A percentile compares a stretch with the other conserved stretches of the same genome.
phyloP scores from a whole-genome alignment of 2,797 vertebrate genomes.

The Sebastes iracundus region DNA sequence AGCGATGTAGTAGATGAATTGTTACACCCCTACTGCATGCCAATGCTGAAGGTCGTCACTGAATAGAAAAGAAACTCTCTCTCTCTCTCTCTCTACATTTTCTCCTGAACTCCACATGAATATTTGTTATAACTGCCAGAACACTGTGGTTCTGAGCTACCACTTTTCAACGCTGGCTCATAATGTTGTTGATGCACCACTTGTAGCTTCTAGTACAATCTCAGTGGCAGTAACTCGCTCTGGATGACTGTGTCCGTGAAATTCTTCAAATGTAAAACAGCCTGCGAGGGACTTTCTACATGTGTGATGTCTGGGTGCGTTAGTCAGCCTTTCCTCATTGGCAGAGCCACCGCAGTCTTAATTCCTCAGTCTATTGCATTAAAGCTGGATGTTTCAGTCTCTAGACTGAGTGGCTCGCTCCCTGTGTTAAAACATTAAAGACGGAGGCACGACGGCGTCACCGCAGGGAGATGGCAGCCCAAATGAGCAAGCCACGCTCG shows the following conservation, averaged over 20 bases:
- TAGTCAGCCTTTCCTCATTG: constrained; percentile 76
- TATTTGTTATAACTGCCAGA: not conserved
- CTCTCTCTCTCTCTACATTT: not conserved
- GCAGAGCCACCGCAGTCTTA: constrained; percentile 65
- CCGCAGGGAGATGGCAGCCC: constrained; percentile 83
- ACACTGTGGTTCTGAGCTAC: not conserved
- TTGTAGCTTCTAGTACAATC: constrained; percentile 17
- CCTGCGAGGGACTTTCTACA: constrained; percentile 58
- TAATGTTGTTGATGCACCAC: constrained; percentile 1
- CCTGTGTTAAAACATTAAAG: constrained; percentile 83
- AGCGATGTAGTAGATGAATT: too few species aligned
- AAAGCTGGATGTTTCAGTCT: constrained; percentile 73
- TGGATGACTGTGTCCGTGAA: constrained; percentile 29
- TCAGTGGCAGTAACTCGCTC: not conserved
- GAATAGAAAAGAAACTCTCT: not conserved
- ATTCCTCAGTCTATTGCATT: constrained; percentile 70
- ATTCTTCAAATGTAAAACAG: constrained; percentile 25
- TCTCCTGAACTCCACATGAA: not conserved
- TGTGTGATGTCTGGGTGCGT: constrained; percentile 66
- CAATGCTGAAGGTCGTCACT: not conserved
- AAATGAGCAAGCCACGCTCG: constrained; percentile 66
- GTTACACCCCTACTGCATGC: not conserved
- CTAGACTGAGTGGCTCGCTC: constrained; percentile 79
- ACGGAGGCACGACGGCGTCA: constrained; percentile 83
- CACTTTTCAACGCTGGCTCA: not conserved